phyloP scores from a whole-genome alignment of 2,888 invertebrate species.

The Alentia gelatinosa region DNA sequence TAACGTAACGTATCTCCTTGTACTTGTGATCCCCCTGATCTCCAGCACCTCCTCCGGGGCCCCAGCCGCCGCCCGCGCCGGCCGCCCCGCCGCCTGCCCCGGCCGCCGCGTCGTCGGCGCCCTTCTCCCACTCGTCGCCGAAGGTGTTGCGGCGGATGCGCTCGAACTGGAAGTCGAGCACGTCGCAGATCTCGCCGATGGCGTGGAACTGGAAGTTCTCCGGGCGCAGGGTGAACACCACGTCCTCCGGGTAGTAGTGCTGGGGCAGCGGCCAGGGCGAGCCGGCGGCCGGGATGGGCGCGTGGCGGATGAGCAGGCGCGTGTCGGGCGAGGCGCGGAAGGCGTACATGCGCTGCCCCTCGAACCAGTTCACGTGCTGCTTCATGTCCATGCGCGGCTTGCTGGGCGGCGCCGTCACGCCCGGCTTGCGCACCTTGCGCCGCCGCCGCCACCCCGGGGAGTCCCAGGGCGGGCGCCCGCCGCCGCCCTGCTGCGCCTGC shows the following conservation, averaged over 20 bases:
- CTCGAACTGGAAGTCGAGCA: conserved; percentile 83
- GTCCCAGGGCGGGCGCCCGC: not conserved
- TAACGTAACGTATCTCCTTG: conserved; percentile 74
- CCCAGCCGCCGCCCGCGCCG: not conserved
- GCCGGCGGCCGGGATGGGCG: conserved; percentile 62
- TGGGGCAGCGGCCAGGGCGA: conserved; percentile 68
- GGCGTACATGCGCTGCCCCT: conserved; percentile 62
- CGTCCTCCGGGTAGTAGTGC: conserved; percentile 57
- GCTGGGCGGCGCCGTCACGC: conserved; percentile 30
- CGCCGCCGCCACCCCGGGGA: not conserved
- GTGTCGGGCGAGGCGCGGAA: conserved; percentile 63
- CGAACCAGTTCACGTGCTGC: conserved; percentile 63
- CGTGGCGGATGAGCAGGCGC: conserved; percentile 63
- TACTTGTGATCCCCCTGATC: not conserved
- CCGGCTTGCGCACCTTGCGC: conserved; percentile 13
- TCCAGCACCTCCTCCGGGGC: not conserved
- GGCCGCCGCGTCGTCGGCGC: conserved; percentile 57
- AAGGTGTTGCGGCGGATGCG: conserved; percentile 83
- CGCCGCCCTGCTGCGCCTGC: not conserved
- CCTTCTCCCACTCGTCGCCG: conserved; percentile 58
- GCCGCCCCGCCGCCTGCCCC: conserved; percentile 34
- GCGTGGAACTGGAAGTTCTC: conserved; percentile 66
- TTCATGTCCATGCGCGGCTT: conserved; percentile 40
- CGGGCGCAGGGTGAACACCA: conserved; percentile 56
- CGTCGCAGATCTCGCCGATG: conserved; percentile 82